Evolutionary conservation across 1,140 invertebrate species (phyloP), one percentile per base, ranked within the genome.

Genomic region (Drosophila sucinea): DNA sequence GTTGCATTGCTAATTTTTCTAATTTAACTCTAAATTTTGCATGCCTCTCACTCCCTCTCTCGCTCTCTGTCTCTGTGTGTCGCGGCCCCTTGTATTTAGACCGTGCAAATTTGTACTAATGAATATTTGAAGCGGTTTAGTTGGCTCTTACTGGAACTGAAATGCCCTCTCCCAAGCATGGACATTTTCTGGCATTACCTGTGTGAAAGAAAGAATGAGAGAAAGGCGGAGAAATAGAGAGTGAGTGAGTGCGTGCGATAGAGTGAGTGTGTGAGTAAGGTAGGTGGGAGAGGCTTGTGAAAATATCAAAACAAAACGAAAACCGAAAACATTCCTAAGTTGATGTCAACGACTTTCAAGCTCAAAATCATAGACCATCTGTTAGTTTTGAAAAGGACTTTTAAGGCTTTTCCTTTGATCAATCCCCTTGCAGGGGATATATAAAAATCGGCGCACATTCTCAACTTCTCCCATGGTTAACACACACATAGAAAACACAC

Each of bases 1-100:
- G 73, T 35, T 58, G 56, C 87, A 90, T 90, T 75, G 51, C 69
- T 70, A 27, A 17, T 38, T 23, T 51, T 23, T 51, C 44, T 67
- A 17, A 61, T 66, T 4, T 25, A 40, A 33, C 5, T 54, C 27
- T 35, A 54, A 23, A 32, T 35, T 35, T 58, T 35, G 32, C 56
- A 58, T 58, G 32, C 56, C 30, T 25, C 35, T 38, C 10, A 3
- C 8, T 38, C 35, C 11, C 35, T 38, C 35, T 10, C 3, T 38
- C 3, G 4, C 17, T 17, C 17, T 30, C 30, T 30, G 30, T 4
- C 30, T 30, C 30, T 4, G 2, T 30, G 4, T 30, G 30, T 30
- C 30, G 2, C 2, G 2, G 8, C 4, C 11, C 10, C 10, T 32
- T 35, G 5, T 32, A 33, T 23, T 32, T 57, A 35, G 30, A 10